These are phyloP conservation scores for Lacerta bilineata DNA, from an alignment of 2,797 vertebrate species.

Conservation along the genomic window DNA sequence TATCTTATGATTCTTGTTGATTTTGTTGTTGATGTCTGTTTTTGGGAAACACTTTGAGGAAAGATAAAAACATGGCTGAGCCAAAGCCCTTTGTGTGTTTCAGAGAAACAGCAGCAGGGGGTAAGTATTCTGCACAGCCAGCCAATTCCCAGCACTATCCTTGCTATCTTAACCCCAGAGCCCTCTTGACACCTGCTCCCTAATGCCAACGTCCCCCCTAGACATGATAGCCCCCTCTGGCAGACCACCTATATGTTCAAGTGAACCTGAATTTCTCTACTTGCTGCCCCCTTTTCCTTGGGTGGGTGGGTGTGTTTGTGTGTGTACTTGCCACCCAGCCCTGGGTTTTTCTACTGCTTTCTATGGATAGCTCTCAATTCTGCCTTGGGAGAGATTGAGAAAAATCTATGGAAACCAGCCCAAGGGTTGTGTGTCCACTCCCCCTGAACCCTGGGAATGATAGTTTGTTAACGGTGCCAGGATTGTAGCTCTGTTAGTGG, in stretches of 20 bases:
- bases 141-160: neutral
- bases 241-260: neutral
- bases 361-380: neutral
- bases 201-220: neutral
- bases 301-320: neutral
- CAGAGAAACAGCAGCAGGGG: neutral
- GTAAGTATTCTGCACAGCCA: slow-evolving; percentile 8
- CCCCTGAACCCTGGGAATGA: too few relatives aligned
- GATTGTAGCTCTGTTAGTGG: too few relatives aligned
- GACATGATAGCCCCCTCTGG: neutral
- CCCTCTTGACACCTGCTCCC: neutral
- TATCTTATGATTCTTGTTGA: too few relatives aligned
- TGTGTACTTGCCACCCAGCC: neutral
- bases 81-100: neutral
- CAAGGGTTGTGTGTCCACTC: too few relatives aligned
- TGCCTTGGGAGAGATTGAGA: neutral
- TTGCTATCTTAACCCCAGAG: neutral
- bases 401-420: too few relatives aligned
- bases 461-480: too few relatives aligned
- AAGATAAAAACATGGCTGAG: neutral
- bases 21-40: too few relatives aligned
- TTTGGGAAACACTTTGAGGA: too few relatives aligned
- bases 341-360: neutral
- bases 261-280: neutral
- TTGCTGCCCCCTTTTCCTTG: slow-evolving; percentile 1